A percentile compares a stretch with the other conserved stretches of the same genome.
These are phyloP conservation scores for Papilio dardanus DNA, from an alignment of 1,140 invertebrate species.

Conservation along the genomic window DNA sequence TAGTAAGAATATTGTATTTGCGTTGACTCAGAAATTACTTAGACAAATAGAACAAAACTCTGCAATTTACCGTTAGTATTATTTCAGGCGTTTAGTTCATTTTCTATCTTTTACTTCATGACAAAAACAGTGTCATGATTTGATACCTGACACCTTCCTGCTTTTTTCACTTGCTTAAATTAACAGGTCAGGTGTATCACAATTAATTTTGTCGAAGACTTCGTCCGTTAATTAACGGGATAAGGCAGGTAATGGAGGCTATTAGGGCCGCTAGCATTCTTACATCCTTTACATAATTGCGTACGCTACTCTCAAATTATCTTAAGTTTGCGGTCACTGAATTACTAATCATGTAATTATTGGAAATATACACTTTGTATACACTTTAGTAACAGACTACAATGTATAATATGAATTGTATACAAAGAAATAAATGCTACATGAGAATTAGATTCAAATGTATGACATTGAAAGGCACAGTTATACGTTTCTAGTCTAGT, in stretches of 20 bases:
- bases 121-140: no score
- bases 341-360: neutral
- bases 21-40: no score
- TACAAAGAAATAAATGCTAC: no score
- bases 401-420: neutral
- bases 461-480: neutral
- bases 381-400: neutral
- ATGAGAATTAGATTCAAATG: no score
- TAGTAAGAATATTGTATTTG: neutral
- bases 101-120: no score
- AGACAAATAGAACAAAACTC: no score
- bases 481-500: neutral
- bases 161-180: neutral
- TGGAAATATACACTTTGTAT: neutral
- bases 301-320: neutral
- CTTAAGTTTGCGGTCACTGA: conserved; percentile 15
- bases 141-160: no score
- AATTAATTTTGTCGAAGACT: neutral
- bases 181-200: neutral
- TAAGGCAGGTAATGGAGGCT: conserved; percentile 1
- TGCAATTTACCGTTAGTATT: no score
- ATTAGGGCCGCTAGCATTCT: conserved; percentile 12
- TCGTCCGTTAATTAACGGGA: conserved; percentile 18
- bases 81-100: no score
- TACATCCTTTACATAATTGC: conserved; percentile 5